Evolutionary conservation across 2,113 vertebrate species (phyloP), one percentile per base, ranked within the genome.

Genomic region (Crotalus horridus): DNA sequence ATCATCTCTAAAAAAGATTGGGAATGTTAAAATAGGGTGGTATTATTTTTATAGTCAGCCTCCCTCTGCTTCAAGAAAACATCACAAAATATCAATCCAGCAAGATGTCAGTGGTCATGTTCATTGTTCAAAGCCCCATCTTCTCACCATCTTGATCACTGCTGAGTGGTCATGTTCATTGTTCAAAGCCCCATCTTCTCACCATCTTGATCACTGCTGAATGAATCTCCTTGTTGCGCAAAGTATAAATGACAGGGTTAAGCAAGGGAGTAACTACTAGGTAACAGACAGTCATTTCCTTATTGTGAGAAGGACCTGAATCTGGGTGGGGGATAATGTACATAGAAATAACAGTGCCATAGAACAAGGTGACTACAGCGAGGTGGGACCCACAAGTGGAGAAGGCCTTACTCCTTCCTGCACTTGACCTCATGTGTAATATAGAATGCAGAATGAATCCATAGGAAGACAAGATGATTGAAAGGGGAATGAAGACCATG

Each of bases 311-410:
- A 3, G 92, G 20, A 17, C 53, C 0, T 8, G 69, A 9, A 3
- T 86, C 43, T 3, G 64, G 33, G 3, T 8, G 88, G 26, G 88
- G 92, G 3, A 43, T 51, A 54, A 89, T 39, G 20, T 89, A 93
- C 43, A 89, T 56, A 9, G 88, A 51, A 5, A 58, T 93, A n/a
- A 89, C 12, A 0, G 54, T 85, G 55, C 95, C 94, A 20, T 95
- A 96, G 92, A 95, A 96, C 64, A 96, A 61, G 15, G 92, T 89
- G 0, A 96, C 94, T 87, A 96, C 94, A 0, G 87, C 90, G 43
- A 96, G 91, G 46, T 95, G 96, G 24, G 95, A 96, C 13, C 87
- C 95, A 56, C 94, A 96, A 43, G 96, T 96, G 12, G 95, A 96
- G 58, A 97, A 96, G 20, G 95, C 95, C 86, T 96, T 97, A 0